Percentiles rank a stretch among this genome's conserved stretches.
Conservation (phyloP, 2,113 vertebrate species). For the Chaetura pelagica region DNA sequence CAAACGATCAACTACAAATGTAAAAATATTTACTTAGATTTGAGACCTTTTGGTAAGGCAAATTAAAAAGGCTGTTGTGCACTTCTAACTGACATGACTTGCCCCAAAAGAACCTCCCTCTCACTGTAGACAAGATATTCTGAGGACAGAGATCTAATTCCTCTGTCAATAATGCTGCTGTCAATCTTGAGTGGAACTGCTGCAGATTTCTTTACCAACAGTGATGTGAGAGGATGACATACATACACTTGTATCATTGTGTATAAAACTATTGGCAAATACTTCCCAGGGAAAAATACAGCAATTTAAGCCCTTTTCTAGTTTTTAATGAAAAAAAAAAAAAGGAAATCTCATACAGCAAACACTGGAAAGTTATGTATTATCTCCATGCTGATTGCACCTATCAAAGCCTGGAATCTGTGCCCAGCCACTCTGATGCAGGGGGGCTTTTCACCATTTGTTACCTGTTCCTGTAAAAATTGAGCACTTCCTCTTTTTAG, state of each 20-base stretch:
- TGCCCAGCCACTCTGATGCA: neutral
- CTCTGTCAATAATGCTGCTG: neutral
- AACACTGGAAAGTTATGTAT: neutral
- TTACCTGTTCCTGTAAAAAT: slow-evolving; percentile 34
- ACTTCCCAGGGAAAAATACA: neutral
- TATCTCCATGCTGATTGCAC: neutral
- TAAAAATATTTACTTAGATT: neutral
- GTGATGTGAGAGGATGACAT: neutral
- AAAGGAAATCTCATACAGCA: neutral
- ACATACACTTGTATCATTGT: neutral
- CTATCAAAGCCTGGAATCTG: neutral
- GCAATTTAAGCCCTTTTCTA: neutral
- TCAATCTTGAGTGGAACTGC: neutral
- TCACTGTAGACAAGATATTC: neutral
- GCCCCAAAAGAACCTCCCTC: neutral
- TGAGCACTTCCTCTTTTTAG: slow-evolving; percentile 6
- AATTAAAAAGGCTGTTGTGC: neutral
- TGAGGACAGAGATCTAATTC: neutral
- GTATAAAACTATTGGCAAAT: neutral
- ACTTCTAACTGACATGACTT: neutral
- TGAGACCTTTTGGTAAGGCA: neutral
- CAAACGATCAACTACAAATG: neutral
- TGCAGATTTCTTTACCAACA: neutral
- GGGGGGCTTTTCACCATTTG: neutral
- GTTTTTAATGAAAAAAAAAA: neutral